Conservation (phyloP, 2,888 invertebrate species). For the Lissocephala sabroskyi region DNA sequence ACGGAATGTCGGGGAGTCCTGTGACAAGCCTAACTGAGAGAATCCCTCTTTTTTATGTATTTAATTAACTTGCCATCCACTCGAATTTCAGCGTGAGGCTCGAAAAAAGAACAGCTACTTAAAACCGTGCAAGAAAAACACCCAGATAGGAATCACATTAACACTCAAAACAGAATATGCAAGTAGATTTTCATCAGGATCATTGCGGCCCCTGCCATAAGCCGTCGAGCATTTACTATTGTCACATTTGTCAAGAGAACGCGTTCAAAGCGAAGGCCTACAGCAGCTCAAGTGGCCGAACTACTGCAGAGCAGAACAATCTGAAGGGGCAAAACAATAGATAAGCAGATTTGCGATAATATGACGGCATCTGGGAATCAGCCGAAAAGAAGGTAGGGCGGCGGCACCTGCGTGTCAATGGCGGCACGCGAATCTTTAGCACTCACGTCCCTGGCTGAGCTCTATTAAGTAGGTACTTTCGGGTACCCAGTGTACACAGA, state of each 20-base stretch:
- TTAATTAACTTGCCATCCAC: conserved; percentile 40
- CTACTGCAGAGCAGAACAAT: conserved; percentile 20
- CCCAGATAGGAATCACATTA: conserved; percentile 59
- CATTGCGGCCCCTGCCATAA: conserved; percentile 47
- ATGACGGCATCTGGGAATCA: conserved; percentile 59
- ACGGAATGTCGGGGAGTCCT: conserved; percentile 12
- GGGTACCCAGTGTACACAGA: background rate
- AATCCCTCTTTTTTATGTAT: conserved; percentile 1
- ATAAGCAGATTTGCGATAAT: conserved; percentile 62
- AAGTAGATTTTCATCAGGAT: conserved; percentile 56
- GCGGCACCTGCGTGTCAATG: conserved; percentile 15
- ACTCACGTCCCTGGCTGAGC: background rate
- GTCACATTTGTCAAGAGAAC: conserved; percentile 56
- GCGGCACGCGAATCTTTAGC: background rate
- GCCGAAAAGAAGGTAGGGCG: conserved; percentile 10
- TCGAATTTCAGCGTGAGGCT: conserved; percentile 50
- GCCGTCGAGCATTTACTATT: conserved; percentile 30
- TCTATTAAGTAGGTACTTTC: background rate
- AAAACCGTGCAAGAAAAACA: background rate
- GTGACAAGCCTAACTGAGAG: background rate
- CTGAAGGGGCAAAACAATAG: conserved; percentile 40
- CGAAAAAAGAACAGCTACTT: conserved; percentile 48
- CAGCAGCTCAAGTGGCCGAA: conserved; percentile 12
- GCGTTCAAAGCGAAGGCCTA: conserved; percentile 10
- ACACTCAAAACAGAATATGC: conserved; percentile 13